A percentile compares a stretch with the other conserved stretches of the same genome.
Conservation (phyloP, 2,113 vertebrate genomes). For the Lophura nycthemera region DNA sequence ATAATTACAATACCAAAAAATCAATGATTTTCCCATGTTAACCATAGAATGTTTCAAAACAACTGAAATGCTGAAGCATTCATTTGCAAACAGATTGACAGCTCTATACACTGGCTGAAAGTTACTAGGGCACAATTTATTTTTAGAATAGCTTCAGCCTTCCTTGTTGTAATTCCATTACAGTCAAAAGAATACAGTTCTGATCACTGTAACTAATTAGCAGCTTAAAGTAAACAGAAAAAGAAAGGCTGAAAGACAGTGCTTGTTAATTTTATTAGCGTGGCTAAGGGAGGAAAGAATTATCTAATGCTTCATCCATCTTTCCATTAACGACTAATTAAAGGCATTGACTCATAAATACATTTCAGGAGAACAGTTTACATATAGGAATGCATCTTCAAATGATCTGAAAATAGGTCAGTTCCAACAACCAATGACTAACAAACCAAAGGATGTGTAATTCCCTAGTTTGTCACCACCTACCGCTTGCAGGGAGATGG, state of each 20-base stretch:
- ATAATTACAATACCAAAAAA: background rate
- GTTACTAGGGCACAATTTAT: constrained; percentile 24
- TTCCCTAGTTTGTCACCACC: background rate
- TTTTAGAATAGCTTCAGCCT: constrained; percentile 31
- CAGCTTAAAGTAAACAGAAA: constrained; percentile 39
- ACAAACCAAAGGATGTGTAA: background rate
- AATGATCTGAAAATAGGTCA: background rate
- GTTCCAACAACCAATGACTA: background rate
- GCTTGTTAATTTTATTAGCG: constrained; percentile 26
- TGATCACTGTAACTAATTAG: constrained; percentile 51
- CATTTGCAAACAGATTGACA: background rate
- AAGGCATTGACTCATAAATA: constrained; percentile 32
- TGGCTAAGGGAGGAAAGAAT: constrained; percentile 46
- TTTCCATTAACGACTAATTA: constrained; percentile 58
- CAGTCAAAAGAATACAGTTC: constrained; percentile 36
- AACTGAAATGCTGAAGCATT: background rate
- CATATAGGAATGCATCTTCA: background rate
- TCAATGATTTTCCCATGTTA: background rate
- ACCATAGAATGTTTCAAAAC: background rate
- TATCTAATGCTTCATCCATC: constrained; percentile 46
- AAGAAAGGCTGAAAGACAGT: constrained; percentile 15
- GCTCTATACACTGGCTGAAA: background rate
- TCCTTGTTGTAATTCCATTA: constrained; percentile 37
- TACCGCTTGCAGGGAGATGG: background rate
- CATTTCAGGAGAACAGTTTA: constrained; percentile 37